phyloP scores from a whole-genome alignment of 2,113 vertebrate genomes.

The Rallus limicola region DNA sequence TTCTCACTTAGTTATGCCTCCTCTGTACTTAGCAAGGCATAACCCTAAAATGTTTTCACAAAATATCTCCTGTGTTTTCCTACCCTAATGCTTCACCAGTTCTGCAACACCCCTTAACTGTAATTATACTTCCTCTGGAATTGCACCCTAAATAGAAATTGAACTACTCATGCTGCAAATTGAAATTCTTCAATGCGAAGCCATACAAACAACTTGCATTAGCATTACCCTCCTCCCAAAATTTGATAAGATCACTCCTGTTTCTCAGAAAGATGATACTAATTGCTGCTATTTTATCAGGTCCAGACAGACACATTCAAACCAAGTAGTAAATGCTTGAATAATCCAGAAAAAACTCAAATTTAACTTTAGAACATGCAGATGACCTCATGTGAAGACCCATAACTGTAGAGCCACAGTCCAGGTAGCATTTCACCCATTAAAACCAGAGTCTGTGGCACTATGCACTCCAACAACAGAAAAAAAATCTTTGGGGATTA shows the following conservation, averaged over 20 bases:
- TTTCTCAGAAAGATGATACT: constrained; percentile 54
- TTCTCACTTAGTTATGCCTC: constrained; percentile 19
- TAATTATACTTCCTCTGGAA: constrained; percentile 74
- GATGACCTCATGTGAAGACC: neutral
- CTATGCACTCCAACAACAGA: neutral
- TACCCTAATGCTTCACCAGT: constrained; percentile 58
- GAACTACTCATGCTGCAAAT: constrained; percentile 79
- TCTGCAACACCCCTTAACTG: constrained; percentile 68
- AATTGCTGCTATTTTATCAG: constrained; percentile 53
- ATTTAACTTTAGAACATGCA: neutral
- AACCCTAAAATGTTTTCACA: constrained; percentile 57
- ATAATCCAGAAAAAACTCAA: neutral
- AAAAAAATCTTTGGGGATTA: neutral
- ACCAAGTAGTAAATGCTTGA: neutral
- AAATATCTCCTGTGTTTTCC: constrained; percentile 65
- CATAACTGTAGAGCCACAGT: accelerated
- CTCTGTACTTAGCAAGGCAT: constrained; percentile 28
- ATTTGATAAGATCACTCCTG: constrained; percentile 48
- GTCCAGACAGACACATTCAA: constrained; percentile 9
- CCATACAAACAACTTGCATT: constrained; percentile 72
- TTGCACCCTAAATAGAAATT: constrained; percentile 73
- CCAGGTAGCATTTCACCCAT: neutral
- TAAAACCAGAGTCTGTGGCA: neutral
- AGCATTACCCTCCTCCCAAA: constrained; percentile 56
- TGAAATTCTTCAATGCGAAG: constrained; percentile 74